phyloP scores from a whole-genome alignment of 2,113 vertebrate species.

The Gavialis gangeticus region DNA sequence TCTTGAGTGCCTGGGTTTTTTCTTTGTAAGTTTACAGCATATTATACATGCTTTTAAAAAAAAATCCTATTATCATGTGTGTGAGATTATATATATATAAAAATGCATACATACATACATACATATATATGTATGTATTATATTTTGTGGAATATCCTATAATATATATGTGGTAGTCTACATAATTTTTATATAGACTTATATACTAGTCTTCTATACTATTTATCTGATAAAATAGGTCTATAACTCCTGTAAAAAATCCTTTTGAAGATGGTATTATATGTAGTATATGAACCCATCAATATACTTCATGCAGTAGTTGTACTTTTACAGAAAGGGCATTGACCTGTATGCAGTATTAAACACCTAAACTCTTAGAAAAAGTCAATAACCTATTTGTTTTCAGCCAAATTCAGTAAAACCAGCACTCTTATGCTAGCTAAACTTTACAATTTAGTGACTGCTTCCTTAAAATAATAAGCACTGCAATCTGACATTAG shows the following conservation, averaged over 20 bases:
- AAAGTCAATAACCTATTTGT: constrained; percentile 2
- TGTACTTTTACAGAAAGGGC: background rate
- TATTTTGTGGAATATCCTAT: accelerated
- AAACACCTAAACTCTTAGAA: background rate
- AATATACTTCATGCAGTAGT: background rate
- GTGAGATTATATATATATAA: too few species aligned
- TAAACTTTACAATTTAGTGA: constrained; percentile 6
- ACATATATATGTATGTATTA: accelerated
- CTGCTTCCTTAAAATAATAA: background rate
- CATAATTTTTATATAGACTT: too few species aligned
- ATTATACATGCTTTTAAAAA: too few species aligned
- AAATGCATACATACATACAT: background rate
- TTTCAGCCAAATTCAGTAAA: constrained; percentile 29
- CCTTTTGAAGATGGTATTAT: background rate
- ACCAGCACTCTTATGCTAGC: background rate
- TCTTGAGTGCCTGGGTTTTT: too few species aligned
- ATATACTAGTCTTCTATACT: background rate
- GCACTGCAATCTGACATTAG: background rate
- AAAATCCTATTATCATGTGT: too few species aligned
- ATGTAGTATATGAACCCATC: background rate
- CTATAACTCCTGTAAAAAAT: background rate
- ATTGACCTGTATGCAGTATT: background rate
- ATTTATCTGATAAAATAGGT: background rate
- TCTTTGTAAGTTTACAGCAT: too few species aligned
- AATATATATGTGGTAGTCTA: accelerated